Base-by-base conservation (phyloP, 2,113 vertebrate species). In the Actenoides hombroni region DNA sequence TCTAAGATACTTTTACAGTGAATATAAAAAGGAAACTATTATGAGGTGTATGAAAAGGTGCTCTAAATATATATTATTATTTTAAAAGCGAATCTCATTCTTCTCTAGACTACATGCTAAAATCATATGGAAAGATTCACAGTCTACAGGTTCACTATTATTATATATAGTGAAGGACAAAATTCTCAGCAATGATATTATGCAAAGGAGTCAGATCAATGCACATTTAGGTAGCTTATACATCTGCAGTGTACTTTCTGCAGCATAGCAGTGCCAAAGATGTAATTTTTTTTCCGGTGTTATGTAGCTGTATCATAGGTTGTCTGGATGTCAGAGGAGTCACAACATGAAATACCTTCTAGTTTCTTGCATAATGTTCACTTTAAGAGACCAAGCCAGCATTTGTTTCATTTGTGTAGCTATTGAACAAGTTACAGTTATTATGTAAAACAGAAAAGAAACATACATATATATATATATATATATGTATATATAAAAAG, bases 401-500 rank as follows among this genome's bases (percentile, higher is more conserved):
- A 39, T 40, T 71, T 59, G 9, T 46, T 80, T 85, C 7, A 25
- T 10, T 88, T 78, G 21, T 6, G 5, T 49, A 16, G 12, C 35
- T 65, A n/a, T 68, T 90, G 35, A 73, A 83, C 28, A 64, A 79
- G 24, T 53, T 39, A 18, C 4, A 76, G 10, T 53, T 68, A 46
- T 54, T 46, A 46, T 42, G 54, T 61, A 37, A 77, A 92, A 15
- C 5, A 53, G 35, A 87, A 57, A 37, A 21, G 28, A 74, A 86
- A 31, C 11, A 16, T n/a, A 25, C 5, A 16, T 8, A 29, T 13
- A 35, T 10, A 61, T 8, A 29, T 13, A 35, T 10, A 61, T 10
- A 61, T 3, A 14, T 5, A 44, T 1, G 4, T 2, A 35, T 23
- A n/a, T 5, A 8, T 2, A n/a, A 13, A 60, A 23, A 44, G 26